These are phyloP conservation scores for Propsilocerus akamusi DNA, from an alignment of 1,140 invertebrate species.

Conservation along the genomic window DNA sequence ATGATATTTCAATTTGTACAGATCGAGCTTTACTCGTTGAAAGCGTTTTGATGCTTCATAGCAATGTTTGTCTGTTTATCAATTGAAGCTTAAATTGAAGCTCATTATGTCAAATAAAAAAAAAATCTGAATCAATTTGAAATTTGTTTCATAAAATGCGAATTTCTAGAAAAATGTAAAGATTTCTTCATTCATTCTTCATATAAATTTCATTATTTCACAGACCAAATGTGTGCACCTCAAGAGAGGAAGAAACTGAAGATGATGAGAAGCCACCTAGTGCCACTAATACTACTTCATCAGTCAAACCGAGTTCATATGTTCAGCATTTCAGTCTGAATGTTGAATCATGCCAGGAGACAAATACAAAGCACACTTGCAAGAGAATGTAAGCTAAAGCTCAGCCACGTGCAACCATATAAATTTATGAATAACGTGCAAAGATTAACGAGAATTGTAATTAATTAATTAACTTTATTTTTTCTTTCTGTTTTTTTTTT, in stretches of 20 bases:
- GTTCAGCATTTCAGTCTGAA: constrained; percentile 26
- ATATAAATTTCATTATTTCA: constrained; percentile 11
- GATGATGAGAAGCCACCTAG: constrained; percentile 10
- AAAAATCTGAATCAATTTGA: too few relatives aligned
- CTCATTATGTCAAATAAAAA: too few relatives aligned
- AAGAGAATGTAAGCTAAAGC: constrained; percentile 34
- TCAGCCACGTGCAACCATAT: too few relatives aligned
- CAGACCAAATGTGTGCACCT: constrained; percentile 28
- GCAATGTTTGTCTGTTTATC: too few relatives aligned
- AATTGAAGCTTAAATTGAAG: too few relatives aligned
- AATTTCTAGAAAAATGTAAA: too few relatives aligned
- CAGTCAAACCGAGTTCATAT: constrained; percentile 14
- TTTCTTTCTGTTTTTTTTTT: neutral
- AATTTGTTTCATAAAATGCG: too few relatives aligned
- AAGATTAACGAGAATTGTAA: neutral
- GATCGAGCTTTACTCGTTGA: too few relatives aligned
- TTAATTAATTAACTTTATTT: constrained; percentile 5
- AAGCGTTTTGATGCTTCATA: too few relatives aligned
- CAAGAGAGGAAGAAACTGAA: constrained; percentile 26
- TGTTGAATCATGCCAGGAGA: constrained; percentile 31
- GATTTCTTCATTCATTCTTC: too few relatives aligned
- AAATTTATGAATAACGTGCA: too few relatives aligned
- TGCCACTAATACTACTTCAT: constrained; percentile 14
- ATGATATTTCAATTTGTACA: too few relatives aligned
- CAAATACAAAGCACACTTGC: constrained; percentile 33